Conservation (phyloP, 2,888 invertebrate species). For the Eledona agricola region DNA sequence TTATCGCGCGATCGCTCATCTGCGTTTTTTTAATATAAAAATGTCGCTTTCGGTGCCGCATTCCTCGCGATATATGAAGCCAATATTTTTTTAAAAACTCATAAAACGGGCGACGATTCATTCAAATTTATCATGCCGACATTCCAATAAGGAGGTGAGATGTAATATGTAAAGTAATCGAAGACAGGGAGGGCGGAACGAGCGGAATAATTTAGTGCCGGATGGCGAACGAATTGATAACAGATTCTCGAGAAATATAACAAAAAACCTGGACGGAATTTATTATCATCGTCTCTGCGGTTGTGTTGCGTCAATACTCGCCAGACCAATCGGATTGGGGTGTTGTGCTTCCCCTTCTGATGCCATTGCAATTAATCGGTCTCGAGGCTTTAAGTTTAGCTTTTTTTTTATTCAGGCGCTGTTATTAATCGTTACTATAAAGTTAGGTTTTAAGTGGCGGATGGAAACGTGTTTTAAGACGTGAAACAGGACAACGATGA, state of each 20-base stretch:
- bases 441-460: conserved; percentile 27
- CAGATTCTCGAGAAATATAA: conserved; percentile 35
- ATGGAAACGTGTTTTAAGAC: conserved; percentile 26
- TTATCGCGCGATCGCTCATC: too few relatives aligned
- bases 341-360: conserved; percentile 1
- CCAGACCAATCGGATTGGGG: neutral
- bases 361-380: conserved; percentile 1
- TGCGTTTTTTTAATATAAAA: too few relatives aligned
- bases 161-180: conserved; percentile 34
- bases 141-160: conserved; percentile 32
- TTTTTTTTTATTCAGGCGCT: conserved; percentile 14
- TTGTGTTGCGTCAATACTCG: neutral
- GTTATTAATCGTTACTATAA: conserved; percentile 29
- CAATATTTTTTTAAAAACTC: conserved; percentile 32
- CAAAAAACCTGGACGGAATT: conserved; percentile 36
- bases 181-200: conserved; percentile 23
- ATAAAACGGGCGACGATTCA: conserved; percentile 28
- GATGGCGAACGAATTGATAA: conserved; percentile 34
- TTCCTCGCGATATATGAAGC: conserved; percentile 30
- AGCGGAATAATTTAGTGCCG: conserved; percentile 33
- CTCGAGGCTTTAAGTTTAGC: neutral
- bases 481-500: conserved; percentile 29
- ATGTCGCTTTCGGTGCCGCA: too few relatives aligned
- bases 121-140: conserved; percentile 33
- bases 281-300: conserved; percentile 26